Evolutionary conservation across 2,888 invertebrate species (phyloP).

Genomic region (Polydesmus complanatus): DNA sequence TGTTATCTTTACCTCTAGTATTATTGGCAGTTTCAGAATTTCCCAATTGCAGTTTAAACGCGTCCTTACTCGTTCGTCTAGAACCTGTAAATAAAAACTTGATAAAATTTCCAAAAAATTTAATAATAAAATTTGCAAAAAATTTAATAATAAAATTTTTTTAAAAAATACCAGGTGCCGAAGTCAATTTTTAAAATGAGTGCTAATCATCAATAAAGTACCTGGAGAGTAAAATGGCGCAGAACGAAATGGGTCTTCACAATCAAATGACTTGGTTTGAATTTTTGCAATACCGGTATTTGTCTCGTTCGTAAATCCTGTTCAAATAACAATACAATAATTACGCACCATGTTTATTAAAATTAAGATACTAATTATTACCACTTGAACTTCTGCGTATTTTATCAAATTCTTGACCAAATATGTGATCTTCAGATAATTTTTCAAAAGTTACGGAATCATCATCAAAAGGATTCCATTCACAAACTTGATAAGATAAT

Average conservation of each 20-base stretch:
- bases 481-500: slow-evolving; percentile 45
- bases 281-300: slow-evolving; percentile 46
- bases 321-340: slow-evolving; percentile 18
- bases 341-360: background rate
- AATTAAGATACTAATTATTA: slow-evolving; percentile 41
- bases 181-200: background rate
- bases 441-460: slow-evolving; percentile 48
- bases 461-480: slow-evolving; percentile 75
- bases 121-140: background rate
- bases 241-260: slow-evolving; percentile 59
- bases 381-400: slow-evolving; percentile 62
- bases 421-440: slow-evolving; percentile 63
- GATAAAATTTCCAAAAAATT: background rate
- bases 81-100: background rate
- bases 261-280: slow-evolving; percentile 45
- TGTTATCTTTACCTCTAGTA: background rate
- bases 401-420: slow-evolving; percentile 70
- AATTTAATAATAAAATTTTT: background rate
- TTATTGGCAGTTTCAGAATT: background rate
- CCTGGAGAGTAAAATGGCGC: slow-evolving; percentile 17
- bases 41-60: background rate
- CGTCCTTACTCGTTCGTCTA: background rate
- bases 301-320: slow-evolving; percentile 52
- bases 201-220: background rate
- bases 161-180: background rate